Conservation (phyloP, 2,113 vertebrate genomes). For the Centrocercus urophasianus region DNA sequence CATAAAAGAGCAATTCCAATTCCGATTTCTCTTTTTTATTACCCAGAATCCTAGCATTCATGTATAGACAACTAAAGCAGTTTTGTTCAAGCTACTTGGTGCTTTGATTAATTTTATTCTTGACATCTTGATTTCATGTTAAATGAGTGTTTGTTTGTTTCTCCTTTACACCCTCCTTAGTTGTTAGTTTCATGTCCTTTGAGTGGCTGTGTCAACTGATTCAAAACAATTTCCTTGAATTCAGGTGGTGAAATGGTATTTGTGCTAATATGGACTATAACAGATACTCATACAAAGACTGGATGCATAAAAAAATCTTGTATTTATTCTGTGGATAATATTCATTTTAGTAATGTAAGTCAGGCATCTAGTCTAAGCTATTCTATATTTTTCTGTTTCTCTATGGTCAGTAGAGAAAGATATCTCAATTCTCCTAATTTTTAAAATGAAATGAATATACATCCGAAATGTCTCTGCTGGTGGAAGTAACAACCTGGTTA, state of each 20-base stretch:
- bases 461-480: not conserved
- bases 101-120: constrained; percentile 48
- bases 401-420: not conserved
- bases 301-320: not conserved
- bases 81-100: constrained; percentile 13
- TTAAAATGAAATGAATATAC: not conserved
- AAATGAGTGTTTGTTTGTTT: constrained; percentile 41
- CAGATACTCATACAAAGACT: not conserved
- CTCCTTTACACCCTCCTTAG: not conserved
- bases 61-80: not conserved
- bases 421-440: not conserved
- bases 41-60: not conserved
- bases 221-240: not conserved
- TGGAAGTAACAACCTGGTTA: not conserved
- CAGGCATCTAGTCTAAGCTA: not conserved
- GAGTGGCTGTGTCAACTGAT: constrained; percentile 17
- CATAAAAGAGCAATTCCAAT: constrained; percentile 42
- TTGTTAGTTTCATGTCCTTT: not conserved
- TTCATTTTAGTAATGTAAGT: not conserved
- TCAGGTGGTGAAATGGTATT: not conserved
- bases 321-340: not conserved
- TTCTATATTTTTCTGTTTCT: not conserved
- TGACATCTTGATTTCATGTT: constrained; percentile 36
- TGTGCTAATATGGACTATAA: not conserved
- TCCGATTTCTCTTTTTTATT: constrained; percentile 54